Base-by-base conservation (phyloP, 2,113 vertebrate species). In the Cebus imitator region DNA sequence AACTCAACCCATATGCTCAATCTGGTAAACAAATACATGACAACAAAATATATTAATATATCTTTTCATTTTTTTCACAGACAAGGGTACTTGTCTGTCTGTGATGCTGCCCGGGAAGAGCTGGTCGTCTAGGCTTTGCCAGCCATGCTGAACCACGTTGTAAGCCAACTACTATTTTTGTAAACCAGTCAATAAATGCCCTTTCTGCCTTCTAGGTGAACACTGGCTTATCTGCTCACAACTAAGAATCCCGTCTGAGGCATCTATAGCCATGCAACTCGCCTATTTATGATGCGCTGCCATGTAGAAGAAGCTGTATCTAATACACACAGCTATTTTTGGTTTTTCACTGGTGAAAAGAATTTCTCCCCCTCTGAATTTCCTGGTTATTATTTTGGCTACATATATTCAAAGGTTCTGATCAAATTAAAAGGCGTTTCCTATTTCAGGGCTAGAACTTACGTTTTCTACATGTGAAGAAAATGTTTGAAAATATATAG, bases 261-360 rank as follows among this genome's bases (percentile, higher is more conserved):
- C 48, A 87, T 12, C 55, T 66, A 72, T 2, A 43, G 58, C 83
- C 95, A 87, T 50, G 45, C 78, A 96, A 61, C 57, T 68, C 95
- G 98, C 91, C 92, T 88, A 94, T 96, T 95, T 95, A 89, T 66
- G 16, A 45, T 30, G 70, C 95, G n/a, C 52, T 95, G 76, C 90
- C 66, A 94, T 70, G 40, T 85, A 76, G 35, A 84, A 96, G 82
- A 76, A 95, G 89, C 80, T 84, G 18, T 80, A 84, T 95, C 66
- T 96, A 88, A 96, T 27, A 64, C 16, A 84, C 12, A 91, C 32
- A 75, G 64, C 58, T 96, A 93, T 96, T 92, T 91, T 96, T 96
- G 92, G 90, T 35, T 94, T 80, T 82, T 57, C 72, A 52, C 80
- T 94, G 72, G 64, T 89, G 75, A 64, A 91, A 95, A 92, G 55